These are phyloP conservation scores for Stictocephala bisonia DNA, from an alignment of 2,888 invertebrate genomes.

Conservation along the genomic window DNA sequence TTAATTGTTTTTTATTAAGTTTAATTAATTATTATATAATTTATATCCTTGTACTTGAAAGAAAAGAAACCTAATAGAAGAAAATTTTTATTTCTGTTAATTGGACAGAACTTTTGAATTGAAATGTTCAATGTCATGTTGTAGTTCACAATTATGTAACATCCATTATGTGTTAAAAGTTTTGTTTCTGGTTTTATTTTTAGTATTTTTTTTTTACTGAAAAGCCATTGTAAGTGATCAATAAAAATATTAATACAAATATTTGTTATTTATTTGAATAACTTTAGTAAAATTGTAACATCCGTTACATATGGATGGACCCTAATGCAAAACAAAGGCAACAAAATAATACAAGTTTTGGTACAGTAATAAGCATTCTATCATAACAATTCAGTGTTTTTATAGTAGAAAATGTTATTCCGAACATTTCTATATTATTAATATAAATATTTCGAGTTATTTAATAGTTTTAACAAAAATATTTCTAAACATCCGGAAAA, in stretches of 20 bases:
- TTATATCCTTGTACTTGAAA: not conserved
- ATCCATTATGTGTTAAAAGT: not conserved
- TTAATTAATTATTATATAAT: not conserved
- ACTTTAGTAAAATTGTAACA: not conserved
- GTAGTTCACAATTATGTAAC: slow-evolving; percentile 2
- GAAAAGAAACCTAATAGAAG: not conserved
- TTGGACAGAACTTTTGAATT: not conserved
- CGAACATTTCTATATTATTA: too few species aligned
- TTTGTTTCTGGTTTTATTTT: slow-evolving; percentile 1
- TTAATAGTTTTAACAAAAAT: too few species aligned
- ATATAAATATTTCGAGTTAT: too few species aligned
- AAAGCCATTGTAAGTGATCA: not conserved
- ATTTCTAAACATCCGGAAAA: too few species aligned
- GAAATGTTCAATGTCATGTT: not conserved
- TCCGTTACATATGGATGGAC: not conserved
- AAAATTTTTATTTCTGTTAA: not conserved
- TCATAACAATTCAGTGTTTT: too few species aligned
- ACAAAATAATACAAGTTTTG: too few species aligned
- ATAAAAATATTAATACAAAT: not conserved
- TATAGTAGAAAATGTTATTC: too few species aligned
- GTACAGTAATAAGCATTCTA: too few species aligned
- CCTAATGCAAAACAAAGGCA: too few species aligned
- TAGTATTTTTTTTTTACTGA: not conserved
- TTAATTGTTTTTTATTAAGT: not conserved
- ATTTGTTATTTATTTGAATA: not conserved